Evolutionary conservation across 2,888 invertebrate species (phyloP), one percentile per base, ranked within the genome.

Genomic region (Rhyacophila evoluta): DNA sequence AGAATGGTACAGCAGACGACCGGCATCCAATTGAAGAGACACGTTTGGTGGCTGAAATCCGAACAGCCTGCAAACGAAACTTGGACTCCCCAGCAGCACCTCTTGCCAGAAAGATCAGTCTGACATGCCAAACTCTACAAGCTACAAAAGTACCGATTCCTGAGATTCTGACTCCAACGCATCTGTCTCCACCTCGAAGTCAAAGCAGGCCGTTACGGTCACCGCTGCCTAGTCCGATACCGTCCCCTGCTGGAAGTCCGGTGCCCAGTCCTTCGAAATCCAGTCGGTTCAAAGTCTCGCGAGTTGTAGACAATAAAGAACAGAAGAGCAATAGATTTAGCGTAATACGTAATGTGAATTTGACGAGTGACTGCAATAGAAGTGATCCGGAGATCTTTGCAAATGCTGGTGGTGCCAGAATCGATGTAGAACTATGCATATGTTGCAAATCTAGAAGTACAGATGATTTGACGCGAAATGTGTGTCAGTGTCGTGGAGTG

Each of bases 241-340:
- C 92, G 28, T 90, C 92, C 71, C 92, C 93, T 74, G 92, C 93
- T 82, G 92, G 93, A 83, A 93, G 93, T 84, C 94, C 94, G 29
- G 89, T 92, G 82, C 93, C 93, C 73, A 87, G 88, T 83, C 89
- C 90, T 19, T 88, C 88, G 15, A 79, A 81, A 86, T 87, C 77
- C 11, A 81, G 75, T 75, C 85, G 89, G 72, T 89, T 89, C 82
- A 86, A 87, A 79, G 89, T 89, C 3, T 88, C 88, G 5, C 85
- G 87, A 78, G 88, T 88, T 8, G 85, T 86, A 67, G 88, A 88
- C 25, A 12, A 5, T 12, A 55, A 55, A 25, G 55, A 55, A 19
- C 15, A 12, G 1, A 70, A 39, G 33, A 79, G 73, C 36, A 76
- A 74, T 15, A 25, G 81, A 27, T 81, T 81, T 28, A 79, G 78